Conservation (phyloP, 2,888 invertebrate genomes). For the Lamellibrachia satsuma region DNA sequence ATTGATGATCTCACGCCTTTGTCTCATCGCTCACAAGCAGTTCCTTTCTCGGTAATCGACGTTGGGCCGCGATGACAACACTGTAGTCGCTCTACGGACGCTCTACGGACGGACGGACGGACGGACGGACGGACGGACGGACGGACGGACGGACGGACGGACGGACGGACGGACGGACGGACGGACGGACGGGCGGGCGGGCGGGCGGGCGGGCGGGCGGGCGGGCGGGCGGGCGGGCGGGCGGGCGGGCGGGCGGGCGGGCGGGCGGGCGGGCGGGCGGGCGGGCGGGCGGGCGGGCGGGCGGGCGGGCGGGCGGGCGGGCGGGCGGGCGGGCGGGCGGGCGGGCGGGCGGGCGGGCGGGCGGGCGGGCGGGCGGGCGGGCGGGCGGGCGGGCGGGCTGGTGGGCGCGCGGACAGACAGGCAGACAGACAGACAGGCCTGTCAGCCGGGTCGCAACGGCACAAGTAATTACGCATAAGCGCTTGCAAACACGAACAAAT, state of each 20-base stretch:
- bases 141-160: too few relatives aligned
- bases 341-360: conserved; percentile 22
- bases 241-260: background rate
- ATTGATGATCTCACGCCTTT: background rate
- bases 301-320: background rate
- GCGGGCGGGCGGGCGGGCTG: background rate
- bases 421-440: background rate
- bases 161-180: background rate
- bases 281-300: background rate
- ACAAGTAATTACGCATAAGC: conserved; percentile 13
- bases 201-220: background rate
- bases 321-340: background rate
- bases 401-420: background rate
- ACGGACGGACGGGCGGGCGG: background rate
- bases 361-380: background rate
- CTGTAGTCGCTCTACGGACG: background rate
- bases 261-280: background rate
- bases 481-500: conserved; percentile 17
- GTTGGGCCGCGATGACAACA: background rate
- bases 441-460: background rate
- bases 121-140: too few relatives aligned
- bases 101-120: too few relatives aligned
- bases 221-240: background rate
- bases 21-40: background rate
- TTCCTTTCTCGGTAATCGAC: background rate